Percentiles rank a stretch among this genome's conserved stretches.
phyloP scores from a whole-genome alignment of 1,140 invertebrate species.

The Wasmannia auropunctata region DNA sequence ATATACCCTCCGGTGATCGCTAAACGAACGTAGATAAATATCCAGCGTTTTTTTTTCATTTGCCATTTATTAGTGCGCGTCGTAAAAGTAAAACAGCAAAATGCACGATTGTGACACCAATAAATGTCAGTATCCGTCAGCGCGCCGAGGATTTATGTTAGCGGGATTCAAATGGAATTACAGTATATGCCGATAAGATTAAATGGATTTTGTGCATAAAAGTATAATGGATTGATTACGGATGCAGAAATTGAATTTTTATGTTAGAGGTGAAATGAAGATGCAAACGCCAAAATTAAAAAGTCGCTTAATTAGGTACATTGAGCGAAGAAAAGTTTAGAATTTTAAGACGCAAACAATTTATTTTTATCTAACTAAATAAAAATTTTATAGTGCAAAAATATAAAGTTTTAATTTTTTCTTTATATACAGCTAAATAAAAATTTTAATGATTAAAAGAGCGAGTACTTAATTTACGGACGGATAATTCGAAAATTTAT shows the following conservation, averaged over 20 bases:
- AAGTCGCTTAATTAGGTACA: neutral
- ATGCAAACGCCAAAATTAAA: neutral
- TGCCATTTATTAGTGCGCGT: conserved; percentile 60
- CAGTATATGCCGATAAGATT: neutral
- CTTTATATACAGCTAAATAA: too few relatives aligned
- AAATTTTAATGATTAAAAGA: too few relatives aligned
- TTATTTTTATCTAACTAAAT: neutral
- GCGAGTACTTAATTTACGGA: too few relatives aligned
- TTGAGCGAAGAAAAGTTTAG: neutral
- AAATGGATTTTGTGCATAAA: neutral
- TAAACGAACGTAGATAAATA: conserved; percentile 65
- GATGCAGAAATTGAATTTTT: neutral
- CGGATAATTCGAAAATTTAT: neutral
- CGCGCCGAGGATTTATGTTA: conserved; percentile 12
- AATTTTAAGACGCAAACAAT: neutral
- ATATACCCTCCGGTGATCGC: conserved; percentile 62
- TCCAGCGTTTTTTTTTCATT: conserved; percentile 68
- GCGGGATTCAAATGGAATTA: neutral
- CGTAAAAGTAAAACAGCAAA: conserved; percentile 28
- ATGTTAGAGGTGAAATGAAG: neutral
- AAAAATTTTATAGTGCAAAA: neutral
- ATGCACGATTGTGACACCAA: conserved; percentile 35
- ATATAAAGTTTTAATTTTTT: neutral
- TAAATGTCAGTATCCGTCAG: conserved; percentile 54
- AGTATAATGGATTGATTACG: neutral